phyloP scores from a whole-genome alignment of 2,888 invertebrate species.

The Drosophila cracens region DNA sequence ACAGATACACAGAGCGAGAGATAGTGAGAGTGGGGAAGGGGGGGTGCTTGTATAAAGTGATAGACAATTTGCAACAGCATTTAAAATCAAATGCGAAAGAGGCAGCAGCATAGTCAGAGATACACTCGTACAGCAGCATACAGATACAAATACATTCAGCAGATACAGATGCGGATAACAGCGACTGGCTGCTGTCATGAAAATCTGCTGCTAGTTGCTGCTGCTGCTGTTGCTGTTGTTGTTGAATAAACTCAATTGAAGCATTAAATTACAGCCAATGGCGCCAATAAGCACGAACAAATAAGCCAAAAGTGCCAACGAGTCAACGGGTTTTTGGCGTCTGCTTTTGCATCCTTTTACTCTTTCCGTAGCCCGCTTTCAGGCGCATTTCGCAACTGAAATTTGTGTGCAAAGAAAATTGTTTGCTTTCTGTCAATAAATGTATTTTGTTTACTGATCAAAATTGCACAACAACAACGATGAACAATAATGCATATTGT shows the following conservation, averaged over 20 bases:
- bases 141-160: constrained; percentile 6
- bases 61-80: constrained; percentile 41
- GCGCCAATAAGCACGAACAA: constrained; percentile 58
- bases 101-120: constrained; percentile 2
- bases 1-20: neutral
- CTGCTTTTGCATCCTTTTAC: constrained; percentile 1
- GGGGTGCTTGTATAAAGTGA: neutral
- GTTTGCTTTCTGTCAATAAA: constrained; percentile 62
- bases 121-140: neutral
- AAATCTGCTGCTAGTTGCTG: constrained; percentile 42
- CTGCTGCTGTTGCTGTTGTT: constrained; percentile 36
- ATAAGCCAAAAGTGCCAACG: constrained; percentile 42
- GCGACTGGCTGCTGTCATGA: constrained; percentile 12
- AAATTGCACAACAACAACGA: constrained; percentile 48
- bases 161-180: constrained; percentile 10
- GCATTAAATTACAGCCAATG: constrained; percentile 77
- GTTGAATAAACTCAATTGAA: constrained; percentile 72
- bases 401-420: constrained; percentile 46
- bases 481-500: constrained; percentile 36
- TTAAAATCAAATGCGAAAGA: constrained; percentile 31
- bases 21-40: accelerated
- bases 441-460: constrained; percentile 47
- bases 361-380: constrained; percentile 35
- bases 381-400: constrained; percentile 27
- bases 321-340: constrained; percentile 20